Evolutionary conservation across 2,888 invertebrate genomes (phyloP), one percentile per base, ranked within the genome.

Genomic region (Harpagoxenus sublaevis): DNA sequence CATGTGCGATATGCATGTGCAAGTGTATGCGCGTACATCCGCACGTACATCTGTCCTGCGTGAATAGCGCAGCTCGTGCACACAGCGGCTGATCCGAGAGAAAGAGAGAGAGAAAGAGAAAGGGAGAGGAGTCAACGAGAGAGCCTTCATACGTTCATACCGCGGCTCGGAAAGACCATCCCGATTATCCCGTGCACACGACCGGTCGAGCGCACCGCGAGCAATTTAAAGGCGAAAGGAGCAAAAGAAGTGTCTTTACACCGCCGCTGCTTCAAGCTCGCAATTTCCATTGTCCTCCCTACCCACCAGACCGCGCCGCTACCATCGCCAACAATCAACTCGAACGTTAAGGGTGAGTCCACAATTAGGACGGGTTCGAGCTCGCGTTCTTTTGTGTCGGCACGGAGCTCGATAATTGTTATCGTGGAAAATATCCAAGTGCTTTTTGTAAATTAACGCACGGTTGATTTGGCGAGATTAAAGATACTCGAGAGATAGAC

Each of bases 221-320:
- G 86, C 87, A 89, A 88, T 90, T 90, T 90, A 90, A 90, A 90
- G 86, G 84, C 90, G 89, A 88, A 90, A 89, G 89, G 86, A 86
- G 90, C 87, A 87, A 90, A 89, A 89, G 88, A 70, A 84, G 86
- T 51, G 85, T 88, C 85, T 84, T 48, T 60, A 84, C 51, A 53
- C 68, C 60, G 85, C 28, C 86, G 74, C 31, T 78, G 70, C 87
- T 86, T 86, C 86, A 84, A 87, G 84, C 78, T 79, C 78, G 82
- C 87, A 89, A 90, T 90, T 90, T 86, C 85, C 85, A 90, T 90
- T 90, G 90, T 90, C 86, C 75, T 62, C 74, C 18, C 65, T 39
- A 23, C 71, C 68, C n/a, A 12, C 39, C 51, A 65, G 18, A 28
- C 42, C 53, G 35, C 35, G 45, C 75, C 35, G 51, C 65, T 60